Conservation (phyloP, 2,888 invertebrate genomes). For the Acrocyrtus sp. region DNA sequence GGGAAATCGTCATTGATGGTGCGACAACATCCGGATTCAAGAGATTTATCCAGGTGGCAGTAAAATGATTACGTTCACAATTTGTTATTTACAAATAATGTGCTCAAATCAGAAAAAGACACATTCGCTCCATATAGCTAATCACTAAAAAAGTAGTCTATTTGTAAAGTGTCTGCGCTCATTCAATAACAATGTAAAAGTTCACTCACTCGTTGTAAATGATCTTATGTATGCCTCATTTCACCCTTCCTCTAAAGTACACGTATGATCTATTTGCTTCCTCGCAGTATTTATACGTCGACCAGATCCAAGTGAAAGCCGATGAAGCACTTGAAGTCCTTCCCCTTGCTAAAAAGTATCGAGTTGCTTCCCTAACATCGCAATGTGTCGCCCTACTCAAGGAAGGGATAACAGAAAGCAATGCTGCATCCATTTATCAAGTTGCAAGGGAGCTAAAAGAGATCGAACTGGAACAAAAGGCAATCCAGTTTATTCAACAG, state of each 20-base stretch:
- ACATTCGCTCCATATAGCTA: not conserved
- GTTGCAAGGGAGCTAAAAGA: constrained; percentile 45
- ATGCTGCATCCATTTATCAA: constrained; percentile 47
- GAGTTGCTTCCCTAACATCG: constrained; percentile 27
- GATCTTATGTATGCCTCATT: not conserved
- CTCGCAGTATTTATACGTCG: constrained; percentile 39
- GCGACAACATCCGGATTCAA: constrained; percentile 33
- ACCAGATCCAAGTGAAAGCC: constrained; percentile 32
- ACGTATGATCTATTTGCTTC: too few species aligned
- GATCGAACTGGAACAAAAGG: constrained; percentile 51
- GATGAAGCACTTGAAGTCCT: constrained; percentile 48
- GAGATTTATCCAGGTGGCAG: constrained; percentile 46
- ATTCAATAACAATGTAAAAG: not conserved
- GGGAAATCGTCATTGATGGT: constrained; percentile 39
- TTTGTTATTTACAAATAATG: not conserved
- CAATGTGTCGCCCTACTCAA: constrained; percentile 33
- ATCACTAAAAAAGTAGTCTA: too few species aligned
- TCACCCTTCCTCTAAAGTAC: too few species aligned
- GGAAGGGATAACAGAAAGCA: constrained; percentile 28
- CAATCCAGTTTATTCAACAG: constrained; percentile 46
- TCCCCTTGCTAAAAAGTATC: constrained; percentile 48
- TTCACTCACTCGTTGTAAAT: not conserved
- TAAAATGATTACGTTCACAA: constrained; percentile 38
- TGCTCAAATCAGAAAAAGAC: not conserved
- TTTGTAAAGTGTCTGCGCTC: not conserved